Evolutionary conservation across 2,888 invertebrate genomes (phyloP).

Genomic region (Nemapogon koenigi): DNA sequence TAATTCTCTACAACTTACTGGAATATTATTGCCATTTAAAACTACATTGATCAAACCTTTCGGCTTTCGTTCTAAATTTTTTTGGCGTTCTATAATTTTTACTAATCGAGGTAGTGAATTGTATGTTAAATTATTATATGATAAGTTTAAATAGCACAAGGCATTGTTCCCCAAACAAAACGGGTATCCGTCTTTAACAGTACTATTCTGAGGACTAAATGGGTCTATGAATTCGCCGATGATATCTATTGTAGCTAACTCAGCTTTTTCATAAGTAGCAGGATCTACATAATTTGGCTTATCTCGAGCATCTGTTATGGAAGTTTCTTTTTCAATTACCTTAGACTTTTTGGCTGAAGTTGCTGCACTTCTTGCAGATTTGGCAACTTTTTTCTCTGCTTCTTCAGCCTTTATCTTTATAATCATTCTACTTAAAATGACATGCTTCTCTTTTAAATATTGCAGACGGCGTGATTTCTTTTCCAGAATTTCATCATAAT

Average conservation of each 20-base stretch:
- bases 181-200: constrained; percentile 17
- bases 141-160: constrained; percentile 31
- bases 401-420: constrained; percentile 22
- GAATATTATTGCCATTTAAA: constrained; percentile 37
- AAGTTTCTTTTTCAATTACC: constrained; percentile 19
- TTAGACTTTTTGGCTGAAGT: constrained; percentile 19
- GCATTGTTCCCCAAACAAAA: constrained; percentile 33
- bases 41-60: constrained; percentile 31
- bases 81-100: constrained; percentile 27
- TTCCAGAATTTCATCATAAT: constrained; percentile 23
- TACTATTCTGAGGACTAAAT: constrained; percentile 21
- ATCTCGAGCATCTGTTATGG: constrained; percentile 17
- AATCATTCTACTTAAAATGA: constrained; percentile 18
- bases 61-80: constrained; percentile 22
- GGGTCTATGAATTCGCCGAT: constrained; percentile 29
- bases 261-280: constrained; percentile 24
- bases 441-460: constrained; percentile 25
- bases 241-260: constrained; percentile 19
- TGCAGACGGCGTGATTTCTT: constrained; percentile 20
- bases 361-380: constrained; percentile 17
- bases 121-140: constrained; percentile 33
- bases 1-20: constrained; percentile 27
- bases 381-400: constrained; percentile 19
- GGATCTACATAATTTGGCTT: constrained; percentile 19
- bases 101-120: constrained; percentile 25